phyloP scores from a whole-genome alignment of 1,140 invertebrate genomes.

The Steinernema khuongi region DNA sequence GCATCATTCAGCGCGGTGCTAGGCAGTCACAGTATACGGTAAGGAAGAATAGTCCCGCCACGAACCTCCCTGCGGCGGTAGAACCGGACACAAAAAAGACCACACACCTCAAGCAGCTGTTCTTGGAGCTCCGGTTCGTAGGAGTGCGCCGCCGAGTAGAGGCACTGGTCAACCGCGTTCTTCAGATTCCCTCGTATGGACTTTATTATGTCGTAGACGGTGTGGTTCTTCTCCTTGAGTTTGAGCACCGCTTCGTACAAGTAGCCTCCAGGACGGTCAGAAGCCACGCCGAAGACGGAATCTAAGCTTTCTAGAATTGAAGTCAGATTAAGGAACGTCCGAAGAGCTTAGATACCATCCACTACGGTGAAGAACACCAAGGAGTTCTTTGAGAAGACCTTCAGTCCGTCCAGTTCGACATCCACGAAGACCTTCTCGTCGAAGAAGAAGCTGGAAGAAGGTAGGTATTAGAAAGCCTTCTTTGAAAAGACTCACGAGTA shows the following conservation, averaged over 20 bases:
- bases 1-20: too few species aligned
- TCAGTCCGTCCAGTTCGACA: conserved; percentile 24
- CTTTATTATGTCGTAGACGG: neutral
- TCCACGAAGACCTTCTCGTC: conserved; percentile 10
- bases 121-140: neutral
- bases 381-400: conserved; percentile 1
- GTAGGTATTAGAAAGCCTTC: neutral
- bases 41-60: too few species aligned
- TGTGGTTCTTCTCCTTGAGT: neutral
- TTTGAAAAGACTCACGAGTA: neutral
- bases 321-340: conserved; percentile 16
- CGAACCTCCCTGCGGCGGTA: too few species aligned
- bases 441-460: neutral
- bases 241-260: conserved; percentile 17
- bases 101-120: conserved; percentile 12
- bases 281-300: conserved; percentile 19
- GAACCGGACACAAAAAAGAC: conserved; percentile 10
- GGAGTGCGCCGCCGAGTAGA: neutral
- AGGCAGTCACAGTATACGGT: too few species aligned
- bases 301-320: conserved; percentile 23
- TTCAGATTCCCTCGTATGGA: neutral
- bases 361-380: conserved; percentile 22
- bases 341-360: conserved; percentile 22
- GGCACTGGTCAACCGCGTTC: neutral
- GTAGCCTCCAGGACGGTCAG: conserved; percentile 8